Evolutionary conservation across 2,888 invertebrate genomes (phyloP).

Genomic region (Drosophila histrio): DNA sequence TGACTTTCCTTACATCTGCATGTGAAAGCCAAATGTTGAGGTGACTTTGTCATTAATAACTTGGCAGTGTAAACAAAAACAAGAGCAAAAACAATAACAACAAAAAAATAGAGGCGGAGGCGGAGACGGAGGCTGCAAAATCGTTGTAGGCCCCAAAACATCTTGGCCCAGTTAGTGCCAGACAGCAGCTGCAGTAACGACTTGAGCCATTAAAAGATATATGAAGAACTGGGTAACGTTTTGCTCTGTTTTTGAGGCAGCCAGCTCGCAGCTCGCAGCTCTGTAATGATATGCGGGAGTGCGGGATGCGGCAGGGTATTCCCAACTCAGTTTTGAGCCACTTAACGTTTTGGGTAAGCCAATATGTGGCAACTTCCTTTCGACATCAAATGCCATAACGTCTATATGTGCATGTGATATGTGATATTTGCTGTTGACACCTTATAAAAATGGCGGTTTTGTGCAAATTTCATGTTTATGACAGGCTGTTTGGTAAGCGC

Average conservation of each 20-base stretch:
- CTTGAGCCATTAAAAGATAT: constrained; percentile 77
- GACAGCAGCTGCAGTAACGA: constrained; percentile 76
- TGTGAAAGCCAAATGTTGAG: constrained; percentile 55
- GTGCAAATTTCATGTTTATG: constrained; percentile 80
- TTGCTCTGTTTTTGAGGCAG: too few species aligned
- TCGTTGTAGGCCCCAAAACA: constrained; percentile 21
- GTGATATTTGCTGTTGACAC: constrained; percentile 65
- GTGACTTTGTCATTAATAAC: constrained; percentile 74
- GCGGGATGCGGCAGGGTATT: background rate
- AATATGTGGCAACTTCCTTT: constrained; percentile 62
- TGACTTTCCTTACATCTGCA: constrained; percentile 49
- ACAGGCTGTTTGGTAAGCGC: constrained; percentile 67
- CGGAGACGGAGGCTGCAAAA: constrained; percentile 11
- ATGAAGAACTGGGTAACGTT: constrained; percentile 22
- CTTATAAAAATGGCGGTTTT: constrained; percentile 79
- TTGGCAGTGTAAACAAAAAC: constrained; percentile 42
- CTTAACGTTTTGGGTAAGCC: constrained; percentile 68
- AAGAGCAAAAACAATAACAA: constrained; percentile 7
- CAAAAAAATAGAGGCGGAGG: background rate
- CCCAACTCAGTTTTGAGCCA: constrained; percentile 33
- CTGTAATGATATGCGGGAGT: constrained; percentile 62
- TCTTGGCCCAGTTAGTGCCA: constrained; percentile 54
- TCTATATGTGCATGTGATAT: constrained; percentile 41
- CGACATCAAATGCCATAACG: constrained; percentile 68
- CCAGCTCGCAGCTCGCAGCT: too few species aligned